A percentile compares a stretch with the other conserved stretches of the same genome.
These are phyloP conservation scores for Argopecten irradians DNA, from an alignment of 1,140 invertebrate genomes.

Conservation along the genomic window DNA sequence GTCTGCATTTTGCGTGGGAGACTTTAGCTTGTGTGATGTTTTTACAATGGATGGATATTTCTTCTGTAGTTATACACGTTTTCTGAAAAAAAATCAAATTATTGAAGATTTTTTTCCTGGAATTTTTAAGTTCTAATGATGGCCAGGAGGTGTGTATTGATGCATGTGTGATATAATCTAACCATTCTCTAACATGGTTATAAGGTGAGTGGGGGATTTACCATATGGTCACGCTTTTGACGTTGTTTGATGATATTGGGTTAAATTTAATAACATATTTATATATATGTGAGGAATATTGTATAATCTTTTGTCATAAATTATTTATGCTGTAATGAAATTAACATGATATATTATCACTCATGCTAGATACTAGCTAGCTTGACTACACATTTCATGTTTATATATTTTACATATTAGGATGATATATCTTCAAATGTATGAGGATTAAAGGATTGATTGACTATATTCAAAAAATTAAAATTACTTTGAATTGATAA, in stretches of 20 bases:
- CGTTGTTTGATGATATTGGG: not conserved
- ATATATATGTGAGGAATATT: too few relatives aligned
- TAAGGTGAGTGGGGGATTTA: not conserved
- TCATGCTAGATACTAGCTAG: too few relatives aligned
- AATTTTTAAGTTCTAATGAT: not conserved
- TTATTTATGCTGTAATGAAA: too few relatives aligned
- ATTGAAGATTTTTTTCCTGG: not conserved
- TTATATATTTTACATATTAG: too few relatives aligned
- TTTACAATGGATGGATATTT: not conserved
- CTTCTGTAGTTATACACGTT: not conserved
- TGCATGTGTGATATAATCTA: not conserved
- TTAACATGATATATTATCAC: too few relatives aligned
- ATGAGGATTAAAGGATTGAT: too few relatives aligned
- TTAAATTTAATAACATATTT: not conserved
- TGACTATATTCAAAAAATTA: too few relatives aligned
- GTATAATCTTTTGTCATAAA: too few relatives aligned
- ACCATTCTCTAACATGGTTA: not conserved
- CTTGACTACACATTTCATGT: too few relatives aligned
- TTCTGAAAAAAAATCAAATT: not conserved
- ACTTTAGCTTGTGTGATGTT: not conserved
- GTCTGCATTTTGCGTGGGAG: slow-evolving; percentile 11
- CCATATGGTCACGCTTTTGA: not conserved
- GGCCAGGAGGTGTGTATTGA: not conserved
- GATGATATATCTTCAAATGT: too few relatives aligned
- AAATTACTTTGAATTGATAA: too few relatives aligned